Evolutionary conservation across 1,140 invertebrate genomes (phyloP), one percentile per base, ranked within the genome.

Genomic region (Bactericera cockerelli): DNA sequence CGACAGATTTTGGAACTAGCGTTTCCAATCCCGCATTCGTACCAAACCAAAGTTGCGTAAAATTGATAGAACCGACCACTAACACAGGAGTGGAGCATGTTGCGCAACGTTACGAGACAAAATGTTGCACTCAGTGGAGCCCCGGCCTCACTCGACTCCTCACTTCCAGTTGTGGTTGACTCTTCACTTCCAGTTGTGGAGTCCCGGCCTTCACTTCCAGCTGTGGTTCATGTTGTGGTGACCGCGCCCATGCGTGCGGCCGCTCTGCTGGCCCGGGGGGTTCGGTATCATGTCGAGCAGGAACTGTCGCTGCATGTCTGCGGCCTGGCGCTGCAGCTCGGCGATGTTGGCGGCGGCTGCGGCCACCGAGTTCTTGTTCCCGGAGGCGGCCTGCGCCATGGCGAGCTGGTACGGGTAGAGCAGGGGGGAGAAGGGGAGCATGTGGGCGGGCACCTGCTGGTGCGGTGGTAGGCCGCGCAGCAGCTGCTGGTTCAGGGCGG

Each of bases 231-330:
- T 49, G 22, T 49, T 49, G 19, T 49, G 42, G 19, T 49, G 42
- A 19, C n/a, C 8, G 8, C n/a, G 3, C 4, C n/a, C n/a, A 61
- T 25, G 10, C 19, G 59, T 39, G 56, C 57, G n/a, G 1, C 25
- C 26, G n/a, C n/a, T n/a, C n/a, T n/a, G n/a, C 25, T 10, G 21
- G 28, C 1, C 6, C n/a, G 42, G 19, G 14, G 58, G 58, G 16
- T 62, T 57, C 22, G 90, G 89, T 65, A 96, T 93, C 89, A 96
- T 94, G 70, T 98, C 93, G 25, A 96, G 78, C 62, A 98, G 77
- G 79, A 95, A 96, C 74, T 97, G 93, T 53, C 93, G 79, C 72
- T 98, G 93, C 42, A 95, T 74, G 69, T 96, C 92, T 14, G 84
- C 84, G 54, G 87, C 83, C 65, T 79, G 78, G 49, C 86, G 76